Percentiles rank a stretch among this genome's conserved stretches.
These are phyloP conservation scores for Lepidurus apus DNA, from an alignment of 1,140 invertebrate species.

Conservation along the genomic window DNA sequence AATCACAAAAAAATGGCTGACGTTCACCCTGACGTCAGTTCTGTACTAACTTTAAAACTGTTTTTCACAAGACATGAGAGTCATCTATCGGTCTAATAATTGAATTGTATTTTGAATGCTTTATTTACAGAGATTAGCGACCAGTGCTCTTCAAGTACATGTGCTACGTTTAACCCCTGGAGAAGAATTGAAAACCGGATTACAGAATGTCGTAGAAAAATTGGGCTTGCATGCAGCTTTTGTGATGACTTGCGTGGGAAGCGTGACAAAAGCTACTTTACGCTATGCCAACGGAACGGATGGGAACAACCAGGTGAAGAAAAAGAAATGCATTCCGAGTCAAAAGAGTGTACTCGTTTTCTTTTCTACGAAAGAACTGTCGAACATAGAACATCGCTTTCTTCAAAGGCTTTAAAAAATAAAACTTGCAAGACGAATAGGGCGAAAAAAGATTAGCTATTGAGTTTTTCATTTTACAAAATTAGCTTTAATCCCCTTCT, in stretches of 20 bases:
- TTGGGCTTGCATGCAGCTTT: constrained; percentile 44
- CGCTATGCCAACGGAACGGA: constrained; percentile 43
- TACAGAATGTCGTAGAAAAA: constrained; percentile 42
- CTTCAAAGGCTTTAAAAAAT: too few species aligned
- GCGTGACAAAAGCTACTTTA: constrained; percentile 45
- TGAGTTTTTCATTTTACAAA: too few species aligned
- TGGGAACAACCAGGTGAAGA: constrained; percentile 36
- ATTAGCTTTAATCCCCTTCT: too few species aligned
- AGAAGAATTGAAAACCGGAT: constrained; percentile 42
- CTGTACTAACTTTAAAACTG: too few species aligned
- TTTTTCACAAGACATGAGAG: neutral
- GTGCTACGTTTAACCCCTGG: constrained; percentile 43
- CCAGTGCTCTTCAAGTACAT: constrained; percentile 32
- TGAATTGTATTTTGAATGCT: neutral
- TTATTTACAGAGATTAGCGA: neutral
- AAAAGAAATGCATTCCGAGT: neutral
- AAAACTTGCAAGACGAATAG: too few species aligned
- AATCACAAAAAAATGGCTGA: too few species aligned
- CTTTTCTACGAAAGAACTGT: too few species aligned
- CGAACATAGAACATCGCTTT: too few species aligned
- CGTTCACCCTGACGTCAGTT: too few species aligned
- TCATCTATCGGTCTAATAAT: neutral
- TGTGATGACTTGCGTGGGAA: constrained; percentile 48
- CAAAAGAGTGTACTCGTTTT: too few species aligned
- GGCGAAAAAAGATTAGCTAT: too few species aligned